phyloP scores from a whole-genome alignment of 2,113 vertebrate species.

The Zonotrichia leucophrys region DNA sequence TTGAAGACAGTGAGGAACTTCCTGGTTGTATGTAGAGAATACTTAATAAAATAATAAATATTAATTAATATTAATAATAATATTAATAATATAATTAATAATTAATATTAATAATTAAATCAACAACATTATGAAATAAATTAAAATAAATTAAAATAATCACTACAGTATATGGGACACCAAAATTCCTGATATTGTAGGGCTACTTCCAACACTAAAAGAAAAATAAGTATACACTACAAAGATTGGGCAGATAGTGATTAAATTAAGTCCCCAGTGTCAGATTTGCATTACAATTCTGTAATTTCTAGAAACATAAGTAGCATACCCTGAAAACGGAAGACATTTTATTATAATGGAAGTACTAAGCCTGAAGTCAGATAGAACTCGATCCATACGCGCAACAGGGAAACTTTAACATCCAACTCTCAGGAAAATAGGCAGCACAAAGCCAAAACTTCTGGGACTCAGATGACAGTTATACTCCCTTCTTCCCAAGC shows the following conservation, averaged over 20 bases:
- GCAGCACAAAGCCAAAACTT: not conserved
- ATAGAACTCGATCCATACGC: fast-evolving
- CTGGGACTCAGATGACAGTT: not conserved
- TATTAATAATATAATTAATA: not conserved
- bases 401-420: not conserved
- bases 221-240: not conserved
- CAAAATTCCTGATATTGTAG: not conserved
- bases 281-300: not conserved
- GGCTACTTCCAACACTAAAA: not conserved
- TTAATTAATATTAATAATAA: too few species aligned
- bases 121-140: not conserved
- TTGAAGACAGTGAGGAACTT: not conserved
- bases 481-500: not conserved
- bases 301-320: not conserved
- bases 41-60: not conserved
- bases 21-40: not conserved
- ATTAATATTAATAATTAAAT: not conserved
- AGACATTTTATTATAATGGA: not conserved
- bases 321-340: not conserved
- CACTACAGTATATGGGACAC: not conserved
- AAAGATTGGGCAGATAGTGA: not conserved
- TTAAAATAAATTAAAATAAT: not conserved
- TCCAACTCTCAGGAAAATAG: not conserved
- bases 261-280: not conserved
- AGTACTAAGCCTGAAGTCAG: not conserved